These are phyloP conservation scores for Megaceryle maxima DNA, from an alignment of 2,113 vertebrate species.

Conservation along the genomic window DNA sequence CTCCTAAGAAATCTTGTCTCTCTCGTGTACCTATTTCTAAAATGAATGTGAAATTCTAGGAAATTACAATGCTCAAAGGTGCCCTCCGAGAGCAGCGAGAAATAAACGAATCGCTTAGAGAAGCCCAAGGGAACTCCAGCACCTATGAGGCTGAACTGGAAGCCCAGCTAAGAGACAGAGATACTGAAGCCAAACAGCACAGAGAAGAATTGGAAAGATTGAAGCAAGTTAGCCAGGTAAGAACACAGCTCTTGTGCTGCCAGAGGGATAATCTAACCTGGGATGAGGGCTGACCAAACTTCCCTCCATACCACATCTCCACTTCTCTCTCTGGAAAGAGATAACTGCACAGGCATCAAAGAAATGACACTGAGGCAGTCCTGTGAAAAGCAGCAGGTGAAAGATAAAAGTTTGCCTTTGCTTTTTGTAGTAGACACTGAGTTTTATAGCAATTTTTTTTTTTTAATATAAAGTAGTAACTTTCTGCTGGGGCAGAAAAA, in stretches of 20 bases:
- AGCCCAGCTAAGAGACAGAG: constrained; percentile 70
- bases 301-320: neutral
- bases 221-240: constrained; percentile 72
- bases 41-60: constrained; percentile 61
- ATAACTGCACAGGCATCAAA: fast-evolving
- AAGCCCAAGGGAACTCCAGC: constrained; percentile 71
- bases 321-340: fast-evolving
- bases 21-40: neutral
- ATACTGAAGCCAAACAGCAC: constrained; percentile 74
- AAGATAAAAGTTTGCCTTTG: neutral
- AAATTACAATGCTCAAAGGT: constrained; percentile 73
- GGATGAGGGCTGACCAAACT: neutral
- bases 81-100: constrained; percentile 72
- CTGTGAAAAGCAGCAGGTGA: neutral
- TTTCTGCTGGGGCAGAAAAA: neutral
- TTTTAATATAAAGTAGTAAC: neutral
- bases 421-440: neutral
- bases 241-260: neutral
- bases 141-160: constrained; percentile 78
- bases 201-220: constrained; percentile 78
- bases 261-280: neutral
- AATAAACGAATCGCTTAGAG: constrained; percentile 74
- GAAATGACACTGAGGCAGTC: neutral
- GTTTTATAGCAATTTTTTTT: neutral
- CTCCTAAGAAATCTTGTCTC: neutral